These are phyloP conservation scores for Drosophila ercepeae DNA, from an alignment of 1,140 invertebrate species.

Conservation along the genomic window DNA sequence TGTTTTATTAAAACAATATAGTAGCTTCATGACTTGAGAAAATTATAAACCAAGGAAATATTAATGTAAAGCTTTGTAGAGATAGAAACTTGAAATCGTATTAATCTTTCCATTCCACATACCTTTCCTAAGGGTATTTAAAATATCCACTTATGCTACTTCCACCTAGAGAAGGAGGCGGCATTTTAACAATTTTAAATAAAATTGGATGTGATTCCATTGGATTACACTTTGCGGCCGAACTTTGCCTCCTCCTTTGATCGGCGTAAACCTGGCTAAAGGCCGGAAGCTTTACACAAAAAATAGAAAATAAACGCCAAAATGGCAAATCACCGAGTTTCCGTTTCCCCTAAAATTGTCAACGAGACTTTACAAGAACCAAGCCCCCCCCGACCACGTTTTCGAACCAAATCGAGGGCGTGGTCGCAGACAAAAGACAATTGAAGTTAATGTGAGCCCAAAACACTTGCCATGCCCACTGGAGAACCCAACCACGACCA, in stretches of 20 bases:
- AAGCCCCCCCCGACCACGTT: background rate
- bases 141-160: background rate
- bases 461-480: slow-evolving; percentile 41
- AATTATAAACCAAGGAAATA: too few species aligned
- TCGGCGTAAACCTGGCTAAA: slow-evolving; percentile 14
- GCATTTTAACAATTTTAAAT: slow-evolving; percentile 73
- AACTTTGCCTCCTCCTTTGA: slow-evolving; percentile 35
- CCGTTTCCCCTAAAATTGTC: slow-evolving; percentile 28
- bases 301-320: slow-evolving; percentile 28
- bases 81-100: too few species aligned
- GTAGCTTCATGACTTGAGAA: too few species aligned
- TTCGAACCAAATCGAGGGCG: slow-evolving; percentile 45
- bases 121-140: background rate
- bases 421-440: slow-evolving; percentile 72
- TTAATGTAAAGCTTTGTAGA: too few species aligned
- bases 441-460: slow-evolving; percentile 74
- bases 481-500: slow-evolving; percentile 5
- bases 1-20: too few species aligned
- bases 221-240: slow-evolving; percentile 69
- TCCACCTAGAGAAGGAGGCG: slow-evolving; percentile 8
- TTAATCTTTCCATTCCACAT: too few species aligned
- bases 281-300: slow-evolving; percentile 19
- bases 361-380: slow-evolving; percentile 50
- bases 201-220: slow-evolving; percentile 74
- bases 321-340: slow-evolving; percentile 28